Percentiles rank a stretch among this genome's conserved stretches.
phyloP scores from a whole-genome alignment of 2,888 invertebrate species.

The Diadegma fenestrale region DNA sequence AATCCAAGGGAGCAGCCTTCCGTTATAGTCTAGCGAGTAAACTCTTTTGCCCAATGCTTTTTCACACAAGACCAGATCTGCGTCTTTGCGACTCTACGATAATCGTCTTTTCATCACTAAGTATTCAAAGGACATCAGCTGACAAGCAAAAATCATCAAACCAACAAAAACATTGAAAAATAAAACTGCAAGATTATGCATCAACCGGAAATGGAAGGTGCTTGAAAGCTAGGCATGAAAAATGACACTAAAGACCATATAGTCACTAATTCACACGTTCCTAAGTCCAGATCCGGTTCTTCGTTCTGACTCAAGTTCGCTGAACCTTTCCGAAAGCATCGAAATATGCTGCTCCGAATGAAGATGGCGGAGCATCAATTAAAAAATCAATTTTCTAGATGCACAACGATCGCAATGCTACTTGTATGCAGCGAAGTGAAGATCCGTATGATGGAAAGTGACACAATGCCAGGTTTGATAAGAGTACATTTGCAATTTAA shows the following conservation, averaged over 20 bases:
- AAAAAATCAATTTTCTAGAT: not conserved
- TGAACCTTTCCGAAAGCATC: not conserved
- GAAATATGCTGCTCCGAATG: not conserved
- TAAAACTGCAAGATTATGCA: not conserved
- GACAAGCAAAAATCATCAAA: not conserved
- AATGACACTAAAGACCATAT: not conserved
- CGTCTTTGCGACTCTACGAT: constrained; percentile 10
- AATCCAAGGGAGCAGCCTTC: constrained; percentile 6
- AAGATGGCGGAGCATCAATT: not conserved
- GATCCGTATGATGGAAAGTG: not conserved
- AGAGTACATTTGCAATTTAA: not conserved
- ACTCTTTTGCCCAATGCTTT: constrained; percentile 9
- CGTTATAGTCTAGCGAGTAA: constrained; percentile 29
- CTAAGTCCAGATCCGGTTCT: not conserved
- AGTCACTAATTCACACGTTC: not conserved
- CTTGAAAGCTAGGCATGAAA: not conserved
- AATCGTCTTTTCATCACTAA: constrained; percentile 51
- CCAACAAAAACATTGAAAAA: not conserved
- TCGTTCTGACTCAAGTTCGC: not conserved
- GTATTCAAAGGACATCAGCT: not conserved
- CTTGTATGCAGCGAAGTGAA: not conserved
- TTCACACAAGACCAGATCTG: not conserved
- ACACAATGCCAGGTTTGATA: not conserved
- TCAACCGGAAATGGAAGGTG: not conserved
- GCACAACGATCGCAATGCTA: not conserved